Percentiles rank a stretch among this genome's conserved stretches.
Evolutionary conservation across 2,797 vertebrate genomes (phyloP).

Genomic region (Oreochromis mossambicus): DNA sequence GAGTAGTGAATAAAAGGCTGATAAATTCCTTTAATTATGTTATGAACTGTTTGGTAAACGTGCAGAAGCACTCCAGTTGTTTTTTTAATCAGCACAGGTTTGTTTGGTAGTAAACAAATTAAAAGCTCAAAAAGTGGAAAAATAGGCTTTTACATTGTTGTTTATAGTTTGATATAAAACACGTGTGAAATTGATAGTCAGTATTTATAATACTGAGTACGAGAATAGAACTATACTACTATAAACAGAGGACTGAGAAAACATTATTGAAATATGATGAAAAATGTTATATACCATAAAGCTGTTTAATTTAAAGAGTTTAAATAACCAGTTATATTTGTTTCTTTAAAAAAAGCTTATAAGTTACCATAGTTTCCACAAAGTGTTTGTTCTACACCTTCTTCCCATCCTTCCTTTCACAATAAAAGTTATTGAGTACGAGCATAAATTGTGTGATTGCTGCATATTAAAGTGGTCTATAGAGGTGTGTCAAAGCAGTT

Average conservation of each 20-base stretch:
- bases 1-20: neutral
- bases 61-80: fast-evolving
- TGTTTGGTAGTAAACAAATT: neutral
- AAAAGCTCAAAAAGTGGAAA: neutral
- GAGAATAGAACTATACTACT: neutral
- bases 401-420: neutral
- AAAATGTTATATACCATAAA: neutral
- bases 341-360: neutral
- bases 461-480: neutral
- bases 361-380: neutral
- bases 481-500: neutral
- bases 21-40: fast-evolving
- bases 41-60: neutral
- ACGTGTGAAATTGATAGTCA: neutral
- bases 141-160: neutral
- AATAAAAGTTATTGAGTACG: neutral
- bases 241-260: fast-evolving
- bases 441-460: neutral
- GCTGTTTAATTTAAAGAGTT: fast-evolving
- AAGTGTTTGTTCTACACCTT: neutral
- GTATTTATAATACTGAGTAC: neutral
- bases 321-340: neutral
- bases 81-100: neutral
- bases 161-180: neutral
- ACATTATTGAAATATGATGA: neutral